Conservation (phyloP, 1,140 invertebrate species). For the Hyphantria cunea region DNA sequence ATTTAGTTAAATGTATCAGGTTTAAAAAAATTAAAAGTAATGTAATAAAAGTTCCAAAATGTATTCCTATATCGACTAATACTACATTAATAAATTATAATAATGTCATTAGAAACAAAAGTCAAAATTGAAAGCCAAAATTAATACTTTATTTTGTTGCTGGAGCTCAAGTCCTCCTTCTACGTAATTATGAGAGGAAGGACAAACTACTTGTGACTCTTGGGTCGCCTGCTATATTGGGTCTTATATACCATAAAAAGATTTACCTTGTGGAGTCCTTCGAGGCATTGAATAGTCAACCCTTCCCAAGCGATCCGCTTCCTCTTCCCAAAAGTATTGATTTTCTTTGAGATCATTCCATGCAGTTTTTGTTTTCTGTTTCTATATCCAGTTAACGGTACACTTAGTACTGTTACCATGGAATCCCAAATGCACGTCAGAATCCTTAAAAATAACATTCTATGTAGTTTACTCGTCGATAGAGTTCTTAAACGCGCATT, state of each 20-base stretch:
- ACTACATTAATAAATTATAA: too few relatives aligned
- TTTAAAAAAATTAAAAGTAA: too few relatives aligned
- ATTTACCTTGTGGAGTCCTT: conserved; percentile 93
- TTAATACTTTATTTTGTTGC: too few relatives aligned
- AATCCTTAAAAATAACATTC: conserved; percentile 77
- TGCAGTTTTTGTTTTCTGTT: conserved; percentile 82
- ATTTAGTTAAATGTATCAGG: conserved; percentile 17
- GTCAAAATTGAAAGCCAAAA: too few relatives aligned
- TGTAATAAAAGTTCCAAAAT: too few relatives aligned
- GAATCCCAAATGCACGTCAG: conserved; percentile 95
- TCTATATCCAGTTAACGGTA: conserved; percentile 86
- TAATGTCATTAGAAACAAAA: too few relatives aligned
- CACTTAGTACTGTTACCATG: conserved; percentile 93
- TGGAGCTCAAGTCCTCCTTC: too few relatives aligned
- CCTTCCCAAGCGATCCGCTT: conserved; percentile 85
- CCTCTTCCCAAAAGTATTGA: conserved; percentile 77
- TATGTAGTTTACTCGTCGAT: neutral
- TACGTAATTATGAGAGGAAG: too few relatives aligned
- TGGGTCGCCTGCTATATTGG: too few relatives aligned
- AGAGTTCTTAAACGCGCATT: too few relatives aligned
- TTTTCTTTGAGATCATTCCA: conserved; percentile 80
- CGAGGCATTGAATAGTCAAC: conserved; percentile 92
- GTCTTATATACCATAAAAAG: neutral
- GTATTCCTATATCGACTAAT: too few relatives aligned
- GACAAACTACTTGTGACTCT: too few relatives aligned